Conservation (phyloP, 2,113 vertebrate genomes). For the Ellobius talpinus region DNA sequence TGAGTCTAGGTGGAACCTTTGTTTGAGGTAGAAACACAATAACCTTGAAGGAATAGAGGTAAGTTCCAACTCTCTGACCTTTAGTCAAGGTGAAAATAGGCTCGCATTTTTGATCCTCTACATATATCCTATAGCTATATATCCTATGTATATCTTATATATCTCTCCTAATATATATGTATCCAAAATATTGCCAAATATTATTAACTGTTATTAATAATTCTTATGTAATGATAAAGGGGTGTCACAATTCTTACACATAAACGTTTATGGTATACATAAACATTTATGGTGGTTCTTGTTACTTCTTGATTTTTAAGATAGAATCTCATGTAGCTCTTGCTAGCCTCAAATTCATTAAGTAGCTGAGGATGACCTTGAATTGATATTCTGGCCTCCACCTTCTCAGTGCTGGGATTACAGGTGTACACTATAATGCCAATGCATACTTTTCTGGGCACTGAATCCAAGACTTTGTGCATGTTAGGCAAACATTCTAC, state of each 20-base stretch:
- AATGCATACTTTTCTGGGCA: neutral
- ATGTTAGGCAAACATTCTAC: neutral
- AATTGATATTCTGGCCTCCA: neutral
- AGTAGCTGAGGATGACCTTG: neutral
- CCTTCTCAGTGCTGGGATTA: neutral
- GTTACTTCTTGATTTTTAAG: neutral
- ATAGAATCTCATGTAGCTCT: neutral
- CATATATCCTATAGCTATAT: neutral
- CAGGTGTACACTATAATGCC: neutral
- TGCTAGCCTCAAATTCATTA: neutral
- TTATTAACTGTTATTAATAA: neutral
- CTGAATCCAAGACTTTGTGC: neutral
- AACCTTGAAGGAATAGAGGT: too few species aligned
- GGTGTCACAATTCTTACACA: neutral
- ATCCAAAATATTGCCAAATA: neutral
- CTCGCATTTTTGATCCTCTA: too few species aligned
- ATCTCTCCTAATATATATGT: neutral
- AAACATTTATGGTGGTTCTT: neutral
- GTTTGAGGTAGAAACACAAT: too few species aligned
- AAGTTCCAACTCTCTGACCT: too few species aligned
- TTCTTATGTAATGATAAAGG: neutral
- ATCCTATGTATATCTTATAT: too few species aligned
- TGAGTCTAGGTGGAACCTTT: too few species aligned
- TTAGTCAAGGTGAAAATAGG: too few species aligned
- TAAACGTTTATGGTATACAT: neutral